phyloP scores from a whole-genome alignment of 1,140 invertebrate genomes.

The Parasteatoda tepidariorum region DNA sequence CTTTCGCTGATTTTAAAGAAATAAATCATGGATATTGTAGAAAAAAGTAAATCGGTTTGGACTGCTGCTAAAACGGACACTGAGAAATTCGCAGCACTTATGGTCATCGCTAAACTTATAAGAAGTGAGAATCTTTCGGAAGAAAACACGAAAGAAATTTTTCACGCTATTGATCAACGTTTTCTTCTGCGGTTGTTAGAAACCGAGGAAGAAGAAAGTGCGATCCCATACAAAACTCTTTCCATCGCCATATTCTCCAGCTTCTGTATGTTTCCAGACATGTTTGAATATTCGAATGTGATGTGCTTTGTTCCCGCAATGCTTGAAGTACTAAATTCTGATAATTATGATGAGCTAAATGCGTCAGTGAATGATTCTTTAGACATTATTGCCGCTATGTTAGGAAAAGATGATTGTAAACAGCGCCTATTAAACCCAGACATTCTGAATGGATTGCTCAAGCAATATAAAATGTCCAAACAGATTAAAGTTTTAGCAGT shows the following conservation, averaged over 20 bases:
- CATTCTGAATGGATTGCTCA: background rate
- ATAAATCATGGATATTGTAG: constrained; percentile 74
- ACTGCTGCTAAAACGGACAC: constrained; percentile 84
- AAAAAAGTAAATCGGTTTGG: constrained; percentile 82
- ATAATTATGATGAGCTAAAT: background rate
- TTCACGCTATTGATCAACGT: constrained; percentile 87
- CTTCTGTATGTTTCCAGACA: constrained; percentile 70
- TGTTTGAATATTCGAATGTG: constrained; percentile 38
- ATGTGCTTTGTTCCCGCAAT: constrained; percentile 73
- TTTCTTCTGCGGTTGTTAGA: constrained; percentile 84
- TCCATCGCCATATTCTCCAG: constrained; percentile 84
- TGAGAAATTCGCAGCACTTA: constrained; percentile 89
- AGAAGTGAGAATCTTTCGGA: constrained; percentile 82
- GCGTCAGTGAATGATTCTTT: constrained; percentile 26
- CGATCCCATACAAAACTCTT: constrained; percentile 86
- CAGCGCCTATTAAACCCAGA: constrained; percentile 24
- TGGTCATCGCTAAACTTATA: constrained; percentile 86
- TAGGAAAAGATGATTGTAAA: constrained; percentile 3
- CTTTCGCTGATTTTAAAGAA: too few species aligned
- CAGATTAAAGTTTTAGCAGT: constrained; percentile 73
- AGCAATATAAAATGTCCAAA: constrained; percentile 82
- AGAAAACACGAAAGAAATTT: constrained; percentile 80
- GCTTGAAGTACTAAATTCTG: constrained; percentile 14
- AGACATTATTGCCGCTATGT: constrained; percentile 29
- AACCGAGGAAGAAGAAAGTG: constrained; percentile 81